phyloP scores from a whole-genome alignment of 2,888 invertebrate genomes.

The Melanostoma mellinum region DNA sequence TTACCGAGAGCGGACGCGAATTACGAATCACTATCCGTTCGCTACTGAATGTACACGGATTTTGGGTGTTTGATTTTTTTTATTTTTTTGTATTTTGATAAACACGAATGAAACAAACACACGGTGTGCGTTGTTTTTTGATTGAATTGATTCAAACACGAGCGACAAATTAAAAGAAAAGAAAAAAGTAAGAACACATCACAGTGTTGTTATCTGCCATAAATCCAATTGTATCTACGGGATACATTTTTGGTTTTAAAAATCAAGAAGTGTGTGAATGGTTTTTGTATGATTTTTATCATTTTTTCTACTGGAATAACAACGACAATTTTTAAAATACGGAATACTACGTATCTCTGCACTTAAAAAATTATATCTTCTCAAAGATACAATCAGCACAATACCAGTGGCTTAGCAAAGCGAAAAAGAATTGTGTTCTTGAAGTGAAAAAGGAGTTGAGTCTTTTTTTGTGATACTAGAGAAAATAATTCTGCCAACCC shows the following conservation, averaged over 20 bases:
- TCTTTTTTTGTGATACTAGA: constrained; percentile 25
- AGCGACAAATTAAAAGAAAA: constrained; percentile 7
- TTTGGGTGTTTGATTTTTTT: constrained; percentile 52
- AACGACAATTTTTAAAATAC: constrained; percentile 22
- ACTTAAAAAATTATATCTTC: not conserved
- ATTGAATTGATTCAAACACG: too few species aligned
- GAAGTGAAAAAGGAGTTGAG: constrained; percentile 13
- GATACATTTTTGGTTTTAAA: constrained; percentile 26
- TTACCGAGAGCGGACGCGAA: constrained; percentile 65
- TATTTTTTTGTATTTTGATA: constrained; percentile 45
- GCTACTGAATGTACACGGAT: constrained; percentile 55
- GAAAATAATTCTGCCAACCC: not conserved
- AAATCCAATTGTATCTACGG: constrained; percentile 46
- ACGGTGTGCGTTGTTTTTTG: constrained; percentile 16
- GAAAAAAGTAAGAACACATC: constrained; percentile 18
- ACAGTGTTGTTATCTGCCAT: constrained; percentile 18
- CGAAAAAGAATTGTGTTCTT: not conserved
- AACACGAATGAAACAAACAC: constrained; percentile 4
- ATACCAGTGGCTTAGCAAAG: constrained; percentile 11
- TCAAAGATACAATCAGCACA: constrained; percentile 32
- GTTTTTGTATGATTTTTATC: constrained; percentile 27
- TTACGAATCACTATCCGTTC: constrained; percentile 56
- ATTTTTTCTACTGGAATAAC: constrained; percentile 24
- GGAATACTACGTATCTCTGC: not conserved
- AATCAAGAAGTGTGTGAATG: constrained; percentile 19